Conservation (phyloP, 2,113 vertebrate genomes). For the Centrocercus urophasianus region DNA sequence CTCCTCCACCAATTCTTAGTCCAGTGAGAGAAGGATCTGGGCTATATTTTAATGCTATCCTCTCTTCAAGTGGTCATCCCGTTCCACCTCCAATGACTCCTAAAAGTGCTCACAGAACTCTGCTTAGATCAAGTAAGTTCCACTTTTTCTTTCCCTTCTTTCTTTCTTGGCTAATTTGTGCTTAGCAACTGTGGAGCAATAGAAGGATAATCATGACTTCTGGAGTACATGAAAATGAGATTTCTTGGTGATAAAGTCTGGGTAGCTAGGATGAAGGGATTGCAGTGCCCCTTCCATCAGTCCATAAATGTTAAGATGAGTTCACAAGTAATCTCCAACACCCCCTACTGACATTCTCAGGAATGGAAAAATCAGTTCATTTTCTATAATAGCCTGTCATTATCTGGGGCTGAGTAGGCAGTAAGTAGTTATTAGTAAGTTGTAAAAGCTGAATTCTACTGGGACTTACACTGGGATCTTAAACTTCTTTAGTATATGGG, state of each 20-base stretch:
- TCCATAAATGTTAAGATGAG: neutral
- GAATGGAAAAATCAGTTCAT: neutral
- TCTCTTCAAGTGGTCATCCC: constrained; percentile 83
- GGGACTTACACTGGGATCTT: neutral
- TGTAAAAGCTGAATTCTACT: neutral
- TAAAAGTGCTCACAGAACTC: constrained; percentile 92
- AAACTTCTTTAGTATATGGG: neutral
- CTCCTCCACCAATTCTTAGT: constrained; percentile 96
- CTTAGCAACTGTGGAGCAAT: neutral
- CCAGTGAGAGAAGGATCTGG: constrained; percentile 96
- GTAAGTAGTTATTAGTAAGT: neutral
- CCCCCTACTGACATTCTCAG: constrained; percentile 58
- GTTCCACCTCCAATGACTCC: constrained; percentile 90
- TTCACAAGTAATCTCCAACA: constrained; percentile 23
- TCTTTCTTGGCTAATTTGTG: neutral
- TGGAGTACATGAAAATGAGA: neutral
- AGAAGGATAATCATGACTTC: neutral
- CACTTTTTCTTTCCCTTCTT: neutral
- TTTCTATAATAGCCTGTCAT: neutral
- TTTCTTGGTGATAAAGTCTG: neutral
- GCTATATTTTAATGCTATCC: constrained; percentile 96
- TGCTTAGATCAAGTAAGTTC: constrained; percentile 94
- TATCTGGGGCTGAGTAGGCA: neutral
- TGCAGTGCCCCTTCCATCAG: neutral
- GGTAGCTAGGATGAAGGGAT: neutral